Conservation (phyloP, 53 echinoderm and acorn worm genomes). For the Temnopleurus reevesii region DNA sequence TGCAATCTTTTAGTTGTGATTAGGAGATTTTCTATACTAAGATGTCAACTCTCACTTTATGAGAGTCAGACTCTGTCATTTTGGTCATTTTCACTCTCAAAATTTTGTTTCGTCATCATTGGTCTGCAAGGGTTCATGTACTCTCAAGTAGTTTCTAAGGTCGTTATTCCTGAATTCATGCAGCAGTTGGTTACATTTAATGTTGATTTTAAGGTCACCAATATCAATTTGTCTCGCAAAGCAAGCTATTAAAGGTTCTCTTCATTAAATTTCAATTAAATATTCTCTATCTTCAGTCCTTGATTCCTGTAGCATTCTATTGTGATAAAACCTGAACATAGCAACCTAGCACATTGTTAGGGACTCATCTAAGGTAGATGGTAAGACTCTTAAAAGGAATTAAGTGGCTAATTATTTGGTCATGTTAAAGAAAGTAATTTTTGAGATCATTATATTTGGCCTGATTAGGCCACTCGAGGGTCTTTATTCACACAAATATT, state of each 20-base stretch:
- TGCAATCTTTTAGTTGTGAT: too few relatives aligned
- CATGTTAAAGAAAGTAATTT: neutral
- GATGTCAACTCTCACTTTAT: too few relatives aligned
- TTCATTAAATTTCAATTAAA: neutral
- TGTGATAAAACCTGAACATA: too few relatives aligned
- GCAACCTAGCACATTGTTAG: constrained; percentile 19
- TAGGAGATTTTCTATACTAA: too few relatives aligned
- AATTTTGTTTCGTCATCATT: too few relatives aligned
- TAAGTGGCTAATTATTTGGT: neutral
- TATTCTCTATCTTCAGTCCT: neutral
- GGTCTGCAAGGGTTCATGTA: too few relatives aligned
- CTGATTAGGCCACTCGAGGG: neutral
- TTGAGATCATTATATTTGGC: neutral
- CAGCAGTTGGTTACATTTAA: too few relatives aligned
- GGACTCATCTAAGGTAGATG: neutral
- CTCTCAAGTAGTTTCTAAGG: too few relatives aligned
- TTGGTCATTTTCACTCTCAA: too few relatives aligned
- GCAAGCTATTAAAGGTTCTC: neutral
- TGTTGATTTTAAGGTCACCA: constrained; percentile 27
- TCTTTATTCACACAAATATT: neutral
- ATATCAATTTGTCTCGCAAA: neutral
- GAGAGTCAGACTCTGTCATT: too few relatives aligned
- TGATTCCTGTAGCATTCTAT: neutral
- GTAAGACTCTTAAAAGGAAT: neutral
- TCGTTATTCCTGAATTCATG: too few relatives aligned